phyloP scores from a whole-genome alignment of 2,888 invertebrate genomes.

The Hyalella azteca region DNA sequence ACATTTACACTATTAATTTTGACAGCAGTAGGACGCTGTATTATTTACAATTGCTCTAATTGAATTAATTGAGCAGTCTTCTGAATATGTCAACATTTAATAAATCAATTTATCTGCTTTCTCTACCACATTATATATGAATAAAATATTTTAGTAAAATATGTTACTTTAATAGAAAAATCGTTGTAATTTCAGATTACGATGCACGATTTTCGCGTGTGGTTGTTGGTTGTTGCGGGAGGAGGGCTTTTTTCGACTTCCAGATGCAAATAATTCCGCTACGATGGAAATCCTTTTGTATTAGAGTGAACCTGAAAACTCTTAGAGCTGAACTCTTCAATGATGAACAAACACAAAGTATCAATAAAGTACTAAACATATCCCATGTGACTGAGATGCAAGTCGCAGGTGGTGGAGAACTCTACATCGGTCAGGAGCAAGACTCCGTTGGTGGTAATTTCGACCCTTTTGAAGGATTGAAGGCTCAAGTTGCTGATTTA shows the following conservation, averaged over 20 bases:
- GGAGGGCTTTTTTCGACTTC: background rate
- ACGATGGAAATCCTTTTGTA: slow-evolving; percentile 38
- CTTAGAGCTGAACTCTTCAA: background rate
- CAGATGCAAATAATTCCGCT: background rate
- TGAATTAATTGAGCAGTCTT: too few species aligned
- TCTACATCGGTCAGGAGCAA: slow-evolving; percentile 40
- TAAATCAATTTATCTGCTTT: too few species aligned
- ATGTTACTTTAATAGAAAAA: background rate
- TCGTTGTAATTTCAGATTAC: background rate
- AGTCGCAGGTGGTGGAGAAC: slow-evolving; percentile 2
- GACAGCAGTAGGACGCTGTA: too few species aligned
- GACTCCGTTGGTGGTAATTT: slow-evolving; percentile 23
- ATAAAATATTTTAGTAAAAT: too few species aligned
- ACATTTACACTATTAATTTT: too few species aligned
- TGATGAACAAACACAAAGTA: background rate
- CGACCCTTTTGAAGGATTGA: slow-evolving; percentile 13
- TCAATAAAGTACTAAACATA: background rate
- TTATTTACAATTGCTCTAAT: too few species aligned
- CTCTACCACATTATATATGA: too few species aligned
- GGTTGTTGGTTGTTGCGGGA: background rate
- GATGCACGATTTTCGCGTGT: background rate
- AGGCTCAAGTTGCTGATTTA: slow-evolving; percentile 26
- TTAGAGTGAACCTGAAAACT: slow-evolving; percentile 28
- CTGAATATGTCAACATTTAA: too few species aligned
- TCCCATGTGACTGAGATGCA: background rate